A percentile compares a stretch with the other conserved stretches of the same genome.
These are phyloP conservation scores for Kuschelorhynchus macadamiae DNA, from an alignment of 2,888 invertebrate species.

Conservation along the genomic window DNA sequence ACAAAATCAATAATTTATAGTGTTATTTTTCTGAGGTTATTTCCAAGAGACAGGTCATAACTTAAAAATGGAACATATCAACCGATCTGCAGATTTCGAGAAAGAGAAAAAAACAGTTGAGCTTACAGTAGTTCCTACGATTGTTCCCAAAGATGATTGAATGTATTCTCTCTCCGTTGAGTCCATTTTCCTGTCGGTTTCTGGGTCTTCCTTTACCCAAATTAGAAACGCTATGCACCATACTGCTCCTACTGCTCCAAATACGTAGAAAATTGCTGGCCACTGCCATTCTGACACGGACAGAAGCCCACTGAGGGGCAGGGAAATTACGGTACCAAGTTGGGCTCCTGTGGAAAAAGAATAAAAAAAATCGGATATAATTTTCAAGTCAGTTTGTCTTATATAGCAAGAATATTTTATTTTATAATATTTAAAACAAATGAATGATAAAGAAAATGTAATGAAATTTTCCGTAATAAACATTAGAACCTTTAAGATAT, in stretches of 20 bases:
- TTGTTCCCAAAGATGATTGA: constrained; percentile 74
- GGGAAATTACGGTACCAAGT: constrained; percentile 91
- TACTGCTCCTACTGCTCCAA: constrained; percentile 84
- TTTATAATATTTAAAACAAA: too few relatives aligned
- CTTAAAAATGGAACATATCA: too few relatives aligned
- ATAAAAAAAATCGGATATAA: constrained; percentile 13
- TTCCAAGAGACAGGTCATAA: too few relatives aligned
- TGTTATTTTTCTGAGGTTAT: too few relatives aligned
- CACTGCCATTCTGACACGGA: constrained; percentile 86
- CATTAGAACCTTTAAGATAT: too few relatives aligned
- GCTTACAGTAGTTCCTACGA: constrained; percentile 80
- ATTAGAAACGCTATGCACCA: constrained; percentile 85
- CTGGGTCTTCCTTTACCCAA: constrained; percentile 83
- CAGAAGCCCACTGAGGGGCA: constrained; percentile 88
- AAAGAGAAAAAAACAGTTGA: too few relatives aligned
- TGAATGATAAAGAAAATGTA: too few relatives aligned
- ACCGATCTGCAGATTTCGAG: too few relatives aligned
- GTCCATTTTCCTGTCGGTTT: constrained; percentile 79
- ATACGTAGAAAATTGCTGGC: constrained; percentile 93
- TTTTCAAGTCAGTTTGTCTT: neutral
- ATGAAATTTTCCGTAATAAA: too few relatives aligned
- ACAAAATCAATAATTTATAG: too few relatives aligned
- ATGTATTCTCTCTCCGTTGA: constrained; percentile 87
- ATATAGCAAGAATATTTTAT: neutral
- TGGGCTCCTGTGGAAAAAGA: constrained; percentile 78